Evolutionary conservation across 2,888 invertebrate genomes (phyloP), one percentile per base, ranked within the genome.

Genomic region (Brenthis ino): DNA sequence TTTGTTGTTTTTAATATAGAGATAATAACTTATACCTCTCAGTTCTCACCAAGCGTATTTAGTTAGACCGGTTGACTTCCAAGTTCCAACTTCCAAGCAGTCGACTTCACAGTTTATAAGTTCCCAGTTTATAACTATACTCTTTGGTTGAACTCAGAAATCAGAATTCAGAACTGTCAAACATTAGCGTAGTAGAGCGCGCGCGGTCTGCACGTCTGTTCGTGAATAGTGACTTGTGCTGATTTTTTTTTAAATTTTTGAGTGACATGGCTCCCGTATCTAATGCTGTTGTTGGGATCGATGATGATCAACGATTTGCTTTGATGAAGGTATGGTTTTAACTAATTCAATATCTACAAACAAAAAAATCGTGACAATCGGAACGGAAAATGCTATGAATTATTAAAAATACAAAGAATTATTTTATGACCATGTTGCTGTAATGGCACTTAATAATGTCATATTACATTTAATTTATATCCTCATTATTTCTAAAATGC

Each of bases 301-400:
- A 95, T 64, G 96, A 96, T 84, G 95, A 96, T 79, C 95, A 96
- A 80, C 94, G 95, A 76, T 96, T 96, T 81, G 95, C 95, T 16
- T 89, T 96, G 72, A 96, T 96, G 95, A 96, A 96, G 95, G 96
- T 96, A 93, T 67, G 82, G 48, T 20, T 55, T 69, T 43, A 47
- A 37, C 64, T 61, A 2, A 54, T 48, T 16, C 6, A 37, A 20
- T 20, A 20, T 20, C 13, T 37, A 8, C 16, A 14, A 16, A 50
- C 24, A 14, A n/a, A 28, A 5, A 13, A 12, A 28, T 6, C 4
- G 12, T 6, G 16, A 61, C 28, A 61, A 37, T 8, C 6, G 3
- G 1, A 8, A 24, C 24, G 48, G 11, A 48, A 24, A 20, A 5
- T 58, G 43, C 20, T 43, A 57, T 0, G 14, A 24, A 11, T 58